Conservation (phyloP, 2,888 invertebrate species). For the Linyphia triangularis region DNA sequence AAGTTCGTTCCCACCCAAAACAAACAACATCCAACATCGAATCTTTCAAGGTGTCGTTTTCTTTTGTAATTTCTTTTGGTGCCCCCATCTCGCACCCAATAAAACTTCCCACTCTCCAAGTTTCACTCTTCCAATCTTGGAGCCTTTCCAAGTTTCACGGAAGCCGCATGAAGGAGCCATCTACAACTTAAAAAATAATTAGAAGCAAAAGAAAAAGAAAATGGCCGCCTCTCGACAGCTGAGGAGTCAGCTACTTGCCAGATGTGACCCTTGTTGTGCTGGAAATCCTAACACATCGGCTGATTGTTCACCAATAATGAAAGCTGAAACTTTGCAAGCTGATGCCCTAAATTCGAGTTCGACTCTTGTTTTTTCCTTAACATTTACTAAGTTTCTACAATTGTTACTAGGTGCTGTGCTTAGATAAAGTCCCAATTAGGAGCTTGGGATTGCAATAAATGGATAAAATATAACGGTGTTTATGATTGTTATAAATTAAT, state of each 20-base stretch:
- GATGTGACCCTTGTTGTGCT: constrained; percentile 43
- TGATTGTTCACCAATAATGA: constrained; percentile 44
- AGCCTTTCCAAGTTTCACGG: constrained; percentile 46
- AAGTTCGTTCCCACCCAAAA: constrained; percentile 25
- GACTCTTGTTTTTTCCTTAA: no score
- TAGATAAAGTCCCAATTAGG: no score
- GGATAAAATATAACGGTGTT: no score
- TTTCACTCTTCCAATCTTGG: constrained; percentile 35
- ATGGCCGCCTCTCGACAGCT: constrained; percentile 27
- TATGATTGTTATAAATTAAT: no score
- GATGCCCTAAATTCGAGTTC: constrained; percentile 5
- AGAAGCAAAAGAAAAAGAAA: neutral
- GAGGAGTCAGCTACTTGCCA: constrained; percentile 52
- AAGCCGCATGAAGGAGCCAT: constrained; percentile 54
- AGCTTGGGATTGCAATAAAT: no score
- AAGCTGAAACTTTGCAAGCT: constrained; percentile 49
- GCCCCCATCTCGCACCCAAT: constrained; percentile 25
- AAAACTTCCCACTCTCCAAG: constrained; percentile 21
- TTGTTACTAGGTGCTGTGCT: no score
- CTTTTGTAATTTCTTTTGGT: constrained; percentile 43
- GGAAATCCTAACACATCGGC: constrained; percentile 46
- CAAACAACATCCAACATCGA: constrained; percentile 8
- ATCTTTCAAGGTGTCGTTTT: constrained; percentile 43
- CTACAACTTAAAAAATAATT: constrained; percentile 44
- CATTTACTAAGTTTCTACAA: no score